A percentile compares a stretch with the other conserved stretches of the same genome.
Evolutionary conservation across 2,888 invertebrate species (phyloP).

Genomic region (Drosophila lutescens): DNA sequence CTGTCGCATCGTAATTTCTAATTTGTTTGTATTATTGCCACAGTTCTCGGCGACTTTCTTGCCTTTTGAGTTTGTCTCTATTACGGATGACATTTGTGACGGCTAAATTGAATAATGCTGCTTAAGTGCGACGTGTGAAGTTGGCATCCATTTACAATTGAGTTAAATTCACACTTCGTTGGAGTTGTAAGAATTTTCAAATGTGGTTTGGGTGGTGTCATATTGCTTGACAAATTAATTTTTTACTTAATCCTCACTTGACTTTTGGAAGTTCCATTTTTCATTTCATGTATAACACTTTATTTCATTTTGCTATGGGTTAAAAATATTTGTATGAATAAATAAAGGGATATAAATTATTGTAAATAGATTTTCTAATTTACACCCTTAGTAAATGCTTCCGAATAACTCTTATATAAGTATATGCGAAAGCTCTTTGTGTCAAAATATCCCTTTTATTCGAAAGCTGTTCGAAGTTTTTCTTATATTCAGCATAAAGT

Average conservation of each 20-base stretch:
- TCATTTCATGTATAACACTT: constrained; percentile 41
- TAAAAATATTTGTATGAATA: neutral
- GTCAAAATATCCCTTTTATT: neutral
- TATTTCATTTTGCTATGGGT: neutral
- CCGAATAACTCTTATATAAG: neutral
- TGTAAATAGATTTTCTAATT: no score
- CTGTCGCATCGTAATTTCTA: constrained; percentile 50
- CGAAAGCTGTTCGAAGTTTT: neutral
- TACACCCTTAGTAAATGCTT: neutral
- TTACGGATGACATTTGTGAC: constrained; percentile 41
- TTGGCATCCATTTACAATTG: constrained; percentile 26
- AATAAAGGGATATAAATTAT: neutral
- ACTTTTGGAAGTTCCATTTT: neutral
- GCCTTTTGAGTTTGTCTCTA: constrained; percentile 35
- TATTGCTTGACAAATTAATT: constrained; percentile 11
- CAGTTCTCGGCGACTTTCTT: constrained; percentile 31
- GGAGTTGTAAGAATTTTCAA: constrained; percentile 4
- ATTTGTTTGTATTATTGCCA: constrained; percentile 58
- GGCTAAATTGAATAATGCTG: constrained; percentile 37
- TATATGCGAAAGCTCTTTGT: neutral
- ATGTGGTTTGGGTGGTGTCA: constrained; percentile 1
- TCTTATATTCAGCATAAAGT: neutral
- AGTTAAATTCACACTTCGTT: neutral
- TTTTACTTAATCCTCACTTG: neutral
- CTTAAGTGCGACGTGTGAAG: constrained; percentile 21